Evolutionary conservation across 2,797 vertebrate species (phyloP).

Genomic region (Eremophila alpestris): DNA sequence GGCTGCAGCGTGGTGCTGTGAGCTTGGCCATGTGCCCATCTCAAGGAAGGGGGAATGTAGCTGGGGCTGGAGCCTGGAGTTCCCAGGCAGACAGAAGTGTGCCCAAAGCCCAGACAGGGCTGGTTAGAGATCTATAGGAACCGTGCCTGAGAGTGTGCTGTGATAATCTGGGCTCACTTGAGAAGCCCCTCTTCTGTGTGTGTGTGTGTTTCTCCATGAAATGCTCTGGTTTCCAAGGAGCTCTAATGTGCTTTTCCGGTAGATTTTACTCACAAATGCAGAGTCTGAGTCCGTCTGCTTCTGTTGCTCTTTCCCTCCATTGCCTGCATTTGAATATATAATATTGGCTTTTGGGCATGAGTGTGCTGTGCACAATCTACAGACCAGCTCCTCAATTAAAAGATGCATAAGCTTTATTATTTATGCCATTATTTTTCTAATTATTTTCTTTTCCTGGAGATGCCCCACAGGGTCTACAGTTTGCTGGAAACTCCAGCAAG

Average conservation of each 20-base stretch:
- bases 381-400: slow-evolving; percentile 18
- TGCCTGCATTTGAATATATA: slow-evolving; percentile 21
- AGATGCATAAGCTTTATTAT: not conserved
- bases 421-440: not conserved
- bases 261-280: slow-evolving; percentile 20
- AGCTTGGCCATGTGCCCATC: not conserved
- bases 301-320: not conserved
- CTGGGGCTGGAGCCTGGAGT: not conserved
- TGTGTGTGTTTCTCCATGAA: not conserved
- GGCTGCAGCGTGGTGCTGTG: not conserved
- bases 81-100: not conserved
- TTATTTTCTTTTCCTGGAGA: not conserved
- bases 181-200: not conserved
- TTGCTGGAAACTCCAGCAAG: not conserved
- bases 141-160: not conserved
- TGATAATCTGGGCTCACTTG: not conserved
- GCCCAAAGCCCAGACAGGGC: not conserved
- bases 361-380: not conserved
- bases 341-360: slow-evolving; percentile 38
- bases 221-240: slow-evolving; percentile 1
- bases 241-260: not conserved
- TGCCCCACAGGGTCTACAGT: not conserved
- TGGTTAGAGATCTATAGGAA: not conserved
- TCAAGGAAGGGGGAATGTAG: not conserved
- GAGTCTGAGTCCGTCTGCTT: not conserved